Evolutionary conservation across 2,888 invertebrate genomes (phyloP).

Genomic region (Apotomis betuletana): DNA sequence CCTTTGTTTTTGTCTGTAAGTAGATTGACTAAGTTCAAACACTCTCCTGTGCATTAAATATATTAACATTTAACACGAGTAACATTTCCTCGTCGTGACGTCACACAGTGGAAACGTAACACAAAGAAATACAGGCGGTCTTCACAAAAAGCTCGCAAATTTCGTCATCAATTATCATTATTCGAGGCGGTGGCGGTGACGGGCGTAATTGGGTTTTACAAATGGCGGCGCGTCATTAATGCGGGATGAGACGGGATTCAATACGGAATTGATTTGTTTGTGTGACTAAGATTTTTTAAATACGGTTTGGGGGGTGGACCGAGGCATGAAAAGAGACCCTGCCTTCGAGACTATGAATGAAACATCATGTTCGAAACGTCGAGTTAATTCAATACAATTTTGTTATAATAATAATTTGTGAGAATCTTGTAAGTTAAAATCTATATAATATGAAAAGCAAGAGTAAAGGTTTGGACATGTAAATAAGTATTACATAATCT

Average conservation of each 20-base stretch:
- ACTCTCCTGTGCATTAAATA: not conserved
- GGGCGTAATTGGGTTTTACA: constrained; percentile 82
- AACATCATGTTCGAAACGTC: no score
- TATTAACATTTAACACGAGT: not conserved
- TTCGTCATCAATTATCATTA: constrained; percentile 83
- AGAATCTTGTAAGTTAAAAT: no score
- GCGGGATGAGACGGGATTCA: constrained; percentile 51
- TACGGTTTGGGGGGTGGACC: no score
- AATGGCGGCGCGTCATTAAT: constrained; percentile 68
- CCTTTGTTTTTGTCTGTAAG: no score
- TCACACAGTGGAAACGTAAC: constrained; percentile 56
- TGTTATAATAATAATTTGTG: no score
- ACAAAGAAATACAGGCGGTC: constrained; percentile 75
- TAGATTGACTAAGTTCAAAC: no score
- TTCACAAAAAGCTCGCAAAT: constrained; percentile 83
- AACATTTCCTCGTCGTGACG: constrained; percentile 45
- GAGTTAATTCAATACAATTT: no score
- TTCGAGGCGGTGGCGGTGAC: constrained; percentile 69
- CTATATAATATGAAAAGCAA: no score
- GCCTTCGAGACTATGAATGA: no score
- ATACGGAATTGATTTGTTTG: constrained; percentile 33
- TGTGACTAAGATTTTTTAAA: constrained; percentile 2
- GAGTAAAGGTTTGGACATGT: no score
- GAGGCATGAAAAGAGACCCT: no score
- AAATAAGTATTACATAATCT: no score